Evolutionary conservation across 1,140 invertebrate species (phyloP).

Genomic region (Cyrtorhinus lividipennis): DNA sequence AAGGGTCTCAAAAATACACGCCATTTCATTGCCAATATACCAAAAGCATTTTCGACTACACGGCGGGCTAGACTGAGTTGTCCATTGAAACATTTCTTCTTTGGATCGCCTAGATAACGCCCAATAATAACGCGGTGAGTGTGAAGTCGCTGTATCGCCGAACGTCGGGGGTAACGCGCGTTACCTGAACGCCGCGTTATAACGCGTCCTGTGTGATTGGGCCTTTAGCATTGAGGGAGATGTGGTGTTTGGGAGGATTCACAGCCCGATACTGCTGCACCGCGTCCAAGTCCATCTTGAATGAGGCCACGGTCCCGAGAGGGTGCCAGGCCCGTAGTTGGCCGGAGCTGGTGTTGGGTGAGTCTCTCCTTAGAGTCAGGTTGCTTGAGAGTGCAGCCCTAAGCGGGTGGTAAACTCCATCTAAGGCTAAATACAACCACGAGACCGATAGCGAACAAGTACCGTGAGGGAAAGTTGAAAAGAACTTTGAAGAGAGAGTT

Average conservation of each 20-base stretch:
- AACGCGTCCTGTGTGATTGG: too few relatives aligned
- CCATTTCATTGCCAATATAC: too few relatives aligned
- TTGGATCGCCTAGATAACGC: too few relatives aligned
- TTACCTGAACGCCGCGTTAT: too few relatives aligned
- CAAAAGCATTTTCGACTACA: too few relatives aligned
- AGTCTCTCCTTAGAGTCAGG: slow-evolving; percentile 54
- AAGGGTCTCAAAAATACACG: too few relatives aligned
- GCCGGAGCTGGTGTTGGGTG: slow-evolving; percentile 35
- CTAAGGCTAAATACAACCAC: slow-evolving; percentile 70
- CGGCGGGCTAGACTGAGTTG: too few relatives aligned
- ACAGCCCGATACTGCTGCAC: slow-evolving; percentile 34
- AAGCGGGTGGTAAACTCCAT: slow-evolving; percentile 71
- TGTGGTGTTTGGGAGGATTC: slow-evolving; percentile 50
- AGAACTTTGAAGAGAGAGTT: slow-evolving; percentile 81
- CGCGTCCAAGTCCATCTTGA: slow-evolving; percentile 50
- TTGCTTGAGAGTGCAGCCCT: slow-evolving; percentile 74
- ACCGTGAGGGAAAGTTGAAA: slow-evolving; percentile 84
- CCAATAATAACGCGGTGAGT: too few relatives aligned
- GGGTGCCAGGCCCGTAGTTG: slow-evolving; percentile 54
- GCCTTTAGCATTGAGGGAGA: slow-evolving; percentile 37
- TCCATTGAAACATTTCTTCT: too few relatives aligned
- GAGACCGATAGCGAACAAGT: slow-evolving; percentile 82
- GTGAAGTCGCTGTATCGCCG: too few relatives aligned
- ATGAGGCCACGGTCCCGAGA: slow-evolving; percentile 49
- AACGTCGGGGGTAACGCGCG: too few relatives aligned